Conservation (phyloP, 2,888 invertebrate genomes). For the Napeogenes inachia region DNA sequence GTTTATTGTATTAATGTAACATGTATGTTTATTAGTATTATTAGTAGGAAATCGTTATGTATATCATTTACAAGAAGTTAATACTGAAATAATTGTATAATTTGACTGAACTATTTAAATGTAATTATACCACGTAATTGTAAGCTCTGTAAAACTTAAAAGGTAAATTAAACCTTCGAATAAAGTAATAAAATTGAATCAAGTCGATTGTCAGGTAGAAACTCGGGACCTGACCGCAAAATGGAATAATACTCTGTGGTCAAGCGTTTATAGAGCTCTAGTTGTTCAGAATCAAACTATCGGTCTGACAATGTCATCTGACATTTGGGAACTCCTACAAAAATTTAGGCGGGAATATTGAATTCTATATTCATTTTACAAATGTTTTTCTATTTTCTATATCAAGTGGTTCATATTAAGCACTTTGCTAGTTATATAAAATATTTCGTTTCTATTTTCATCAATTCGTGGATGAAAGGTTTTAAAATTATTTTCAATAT, state of each 20-base stretch:
- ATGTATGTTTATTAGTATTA: too few relatives aligned
- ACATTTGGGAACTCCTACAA: constrained; percentile 2
- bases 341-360: constrained; percentile 15
- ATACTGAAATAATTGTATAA: too few relatives aligned
- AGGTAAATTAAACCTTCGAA: neutral
- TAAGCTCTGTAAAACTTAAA: too few relatives aligned
- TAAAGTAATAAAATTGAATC: constrained; percentile 8
- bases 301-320: constrained; percentile 15
- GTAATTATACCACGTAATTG: too few relatives aligned
- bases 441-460: constrained; percentile 8
- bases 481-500: constrained; percentile 17
- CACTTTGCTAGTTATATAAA: constrained; percentile 16
- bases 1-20: too few relatives aligned
- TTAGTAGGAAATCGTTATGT: too few relatives aligned
- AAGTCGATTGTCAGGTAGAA: constrained; percentile 16
- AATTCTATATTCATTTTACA: constrained; percentile 18
- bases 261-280: constrained; percentile 16
- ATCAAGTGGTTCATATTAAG: constrained; percentile 16
- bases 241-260: constrained; percentile 26
- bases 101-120: too few relatives aligned
- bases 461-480: constrained; percentile 1
- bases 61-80: too few relatives aligned
- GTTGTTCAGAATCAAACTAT: constrained; percentile 22
- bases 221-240: constrained; percentile 21
- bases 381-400: constrained; percentile 18